phyloP scores from a whole-genome alignment of 2,113 vertebrate genomes.

The Myiozetetes cayanensis region DNA sequence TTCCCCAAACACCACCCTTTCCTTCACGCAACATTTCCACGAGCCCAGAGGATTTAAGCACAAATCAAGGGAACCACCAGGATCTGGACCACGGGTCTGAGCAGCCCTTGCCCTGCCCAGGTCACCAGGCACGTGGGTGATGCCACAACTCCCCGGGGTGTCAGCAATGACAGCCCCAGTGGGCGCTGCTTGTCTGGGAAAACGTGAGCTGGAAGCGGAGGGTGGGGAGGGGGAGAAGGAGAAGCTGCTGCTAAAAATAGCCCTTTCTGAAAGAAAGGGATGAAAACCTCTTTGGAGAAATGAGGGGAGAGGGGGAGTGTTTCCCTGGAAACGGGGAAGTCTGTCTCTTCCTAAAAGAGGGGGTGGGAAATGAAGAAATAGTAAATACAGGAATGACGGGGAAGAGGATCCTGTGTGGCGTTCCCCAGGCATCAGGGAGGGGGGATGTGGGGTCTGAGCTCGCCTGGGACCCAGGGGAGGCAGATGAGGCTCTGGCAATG shows the following conservation, averaged over 20 bases:
- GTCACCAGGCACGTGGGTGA: accelerated
- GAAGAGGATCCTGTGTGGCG: not conserved
- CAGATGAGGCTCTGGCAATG: not conserved
- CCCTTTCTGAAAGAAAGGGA: not conserved
- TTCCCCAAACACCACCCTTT: not conserved
- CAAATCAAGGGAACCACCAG: not conserved
- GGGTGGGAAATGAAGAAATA: slow-evolving; percentile 34
- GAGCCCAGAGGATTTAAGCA: not conserved
- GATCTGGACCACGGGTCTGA: not conserved
- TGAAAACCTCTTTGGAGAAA: slow-evolving; percentile 54
- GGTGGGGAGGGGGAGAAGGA: slow-evolving; percentile 50
- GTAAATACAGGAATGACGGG: slow-evolving; percentile 37
- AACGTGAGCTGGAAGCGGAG: not conserved
- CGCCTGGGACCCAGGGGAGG: accelerated
- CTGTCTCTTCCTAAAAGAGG: slow-evolving; percentile 58
- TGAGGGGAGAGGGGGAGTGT: slow-evolving; percentile 52
- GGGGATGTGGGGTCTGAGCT: not conserved
- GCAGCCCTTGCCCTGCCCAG: not conserved
- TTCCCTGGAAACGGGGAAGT: slow-evolving; percentile 61
- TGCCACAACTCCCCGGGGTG: not conserved
- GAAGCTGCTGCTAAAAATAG: slow-evolving; percentile 65
- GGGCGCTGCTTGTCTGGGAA: not conserved
- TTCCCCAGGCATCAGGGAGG: not conserved
- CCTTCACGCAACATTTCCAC: accelerated
- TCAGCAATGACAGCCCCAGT: accelerated